These are phyloP conservation scores for Hypsopygia costalis DNA, from an alignment of 2,888 invertebrate genomes.

Conservation along the genomic window DNA sequence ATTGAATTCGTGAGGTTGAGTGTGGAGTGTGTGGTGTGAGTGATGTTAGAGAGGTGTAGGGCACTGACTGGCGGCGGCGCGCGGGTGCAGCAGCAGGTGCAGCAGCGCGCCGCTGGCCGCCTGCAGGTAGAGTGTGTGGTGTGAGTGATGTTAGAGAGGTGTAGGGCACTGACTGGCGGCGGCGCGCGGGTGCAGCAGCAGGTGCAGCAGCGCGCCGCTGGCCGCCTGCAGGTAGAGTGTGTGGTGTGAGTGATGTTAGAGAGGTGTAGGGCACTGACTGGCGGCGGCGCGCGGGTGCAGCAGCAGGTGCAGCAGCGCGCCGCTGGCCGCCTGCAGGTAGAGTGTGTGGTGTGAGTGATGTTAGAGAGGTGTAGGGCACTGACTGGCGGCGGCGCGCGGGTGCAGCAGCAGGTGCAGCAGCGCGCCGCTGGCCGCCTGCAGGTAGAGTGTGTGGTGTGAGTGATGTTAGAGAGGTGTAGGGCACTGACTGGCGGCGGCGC, in stretches of 20 bases:
- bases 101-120: slow-evolving; percentile 92
- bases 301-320: slow-evolving; percentile 92
- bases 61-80: slow-evolving; percentile 62
- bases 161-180: slow-evolving; percentile 50
- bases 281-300: slow-evolving; percentile 86
- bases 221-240: slow-evolving; percentile 95
- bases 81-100: slow-evolving; percentile 93
- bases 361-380: slow-evolving; percentile 59
- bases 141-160: too few relatives aligned
- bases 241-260: too few relatives aligned
- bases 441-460: slow-evolving; percentile 94
- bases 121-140: too few relatives aligned
- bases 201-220: slow-evolving; percentile 92
- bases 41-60: too few relatives aligned
- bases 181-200: slow-evolving; percentile 90
- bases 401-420: slow-evolving; percentile 94
- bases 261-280: slow-evolving; percentile 48
- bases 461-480: slow-evolving; percentile 80
- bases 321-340: slow-evolving; percentile 94
- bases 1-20: too few relatives aligned
- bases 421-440: slow-evolving; percentile 93
- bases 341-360: slow-evolving; percentile 94
- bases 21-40: too few relatives aligned
- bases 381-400: slow-evolving; percentile 80
- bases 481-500: too few relatives aligned